Evolutionary conservation across 2,113 vertebrate genomes (phyloP).

Genomic region (Megaleporinus macrocephalus): DNA sequence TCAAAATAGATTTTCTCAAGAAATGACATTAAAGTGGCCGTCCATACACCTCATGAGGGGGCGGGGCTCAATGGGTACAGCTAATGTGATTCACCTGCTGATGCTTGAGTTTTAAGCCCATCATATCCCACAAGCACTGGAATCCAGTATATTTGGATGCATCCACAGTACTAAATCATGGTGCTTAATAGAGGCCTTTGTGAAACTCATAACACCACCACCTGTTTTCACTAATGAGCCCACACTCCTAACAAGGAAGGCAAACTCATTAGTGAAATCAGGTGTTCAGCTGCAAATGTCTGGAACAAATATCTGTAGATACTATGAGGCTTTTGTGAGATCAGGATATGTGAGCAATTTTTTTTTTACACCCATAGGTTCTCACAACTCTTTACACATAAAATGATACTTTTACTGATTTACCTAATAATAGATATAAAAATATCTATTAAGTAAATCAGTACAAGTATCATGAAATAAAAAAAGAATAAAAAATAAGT

Average conservation of each 20-base stretch:
- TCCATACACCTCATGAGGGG: background rate
- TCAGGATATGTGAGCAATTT: no score
- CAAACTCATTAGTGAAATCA: background rate
- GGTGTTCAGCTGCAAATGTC: background rate
- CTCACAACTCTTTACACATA: no score
- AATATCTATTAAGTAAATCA: no score
- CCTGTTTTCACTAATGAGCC: constrained; percentile 9
- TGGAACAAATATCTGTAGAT: background rate
- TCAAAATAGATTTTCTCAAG: background rate
- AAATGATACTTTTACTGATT: no score
- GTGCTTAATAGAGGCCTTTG: background rate
- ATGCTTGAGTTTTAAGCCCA: background rate
- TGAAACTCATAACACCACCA: background rate
- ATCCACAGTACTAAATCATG: background rate
- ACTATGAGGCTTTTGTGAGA: background rate
- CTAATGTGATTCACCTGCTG: constrained; percentile 7
- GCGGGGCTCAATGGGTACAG: background rate
- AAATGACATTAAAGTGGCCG: background rate
- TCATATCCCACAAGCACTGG: background rate
- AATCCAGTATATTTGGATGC: background rate
- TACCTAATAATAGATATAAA: no score
- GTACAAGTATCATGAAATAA: no score
- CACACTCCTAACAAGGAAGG: background rate
- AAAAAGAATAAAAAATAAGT: no score
- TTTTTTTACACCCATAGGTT: no score